phyloP scores from a whole-genome alignment of 2,888 invertebrate species.

The Caenorhabditis zanzibari region DNA sequence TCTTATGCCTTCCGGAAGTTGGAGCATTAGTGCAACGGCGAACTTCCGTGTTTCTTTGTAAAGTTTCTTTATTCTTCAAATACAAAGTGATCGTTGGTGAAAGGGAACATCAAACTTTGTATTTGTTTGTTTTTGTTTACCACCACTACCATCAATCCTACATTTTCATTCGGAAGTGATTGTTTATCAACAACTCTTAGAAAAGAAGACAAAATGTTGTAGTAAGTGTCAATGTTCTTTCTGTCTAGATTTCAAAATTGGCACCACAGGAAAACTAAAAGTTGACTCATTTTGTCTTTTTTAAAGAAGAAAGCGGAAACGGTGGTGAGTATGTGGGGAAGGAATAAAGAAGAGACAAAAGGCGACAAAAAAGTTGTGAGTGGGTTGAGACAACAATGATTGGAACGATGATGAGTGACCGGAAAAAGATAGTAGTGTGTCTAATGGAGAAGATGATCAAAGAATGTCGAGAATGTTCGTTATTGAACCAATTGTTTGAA shows the following conservation, averaged over 20 bases:
- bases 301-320: conserved; percentile 6
- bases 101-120: conserved; percentile 26
- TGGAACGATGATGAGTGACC: conserved; percentile 35
- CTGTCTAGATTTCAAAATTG: conserved; percentile 19
- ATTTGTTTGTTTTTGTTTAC: conserved; percentile 38
- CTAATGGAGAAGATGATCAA: conserved; percentile 2
- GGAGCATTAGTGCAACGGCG: conserved; percentile 11
- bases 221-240: conserved; percentile 25
- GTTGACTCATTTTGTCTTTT: conserved; percentile 25
- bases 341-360: conserved; percentile 16
- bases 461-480: conserved; percentile 32
- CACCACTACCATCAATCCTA: conserved; percentile 10
- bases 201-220: conserved; percentile 37
- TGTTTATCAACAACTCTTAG: conserved; percentile 24
- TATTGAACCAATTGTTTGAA: conserved; percentile 14
- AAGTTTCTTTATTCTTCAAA: not conserved
- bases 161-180: conserved; percentile 22
- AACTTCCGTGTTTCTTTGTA: conserved; percentile 23
- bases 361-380: conserved; percentile 26
- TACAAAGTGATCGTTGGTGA: conserved; percentile 15
- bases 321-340: not conserved
- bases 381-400: conserved; percentile 52
- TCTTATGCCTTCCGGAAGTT: conserved; percentile 15
- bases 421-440: conserved; percentile 43
- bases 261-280: not conserved